Percentiles rank a stretch among this genome's conserved stretches.
Conservation (phyloP, 2,888 invertebrate genomes). For the Rhagonycha fulva region DNA sequence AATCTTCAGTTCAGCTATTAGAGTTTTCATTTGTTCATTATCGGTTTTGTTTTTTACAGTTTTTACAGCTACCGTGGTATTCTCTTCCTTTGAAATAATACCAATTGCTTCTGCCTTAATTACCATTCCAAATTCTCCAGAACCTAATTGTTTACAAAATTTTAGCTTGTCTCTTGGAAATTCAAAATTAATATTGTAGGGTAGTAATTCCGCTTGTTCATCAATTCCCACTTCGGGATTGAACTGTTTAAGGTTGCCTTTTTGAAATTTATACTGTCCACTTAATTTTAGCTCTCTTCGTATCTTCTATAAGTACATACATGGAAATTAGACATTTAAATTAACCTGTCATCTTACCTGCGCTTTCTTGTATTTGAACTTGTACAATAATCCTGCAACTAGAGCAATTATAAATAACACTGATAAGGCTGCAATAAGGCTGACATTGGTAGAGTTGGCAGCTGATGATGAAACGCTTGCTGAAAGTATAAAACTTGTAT, state of each 20-base stretch:
- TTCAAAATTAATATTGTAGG: conserved; percentile 89
- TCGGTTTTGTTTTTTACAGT: conserved; percentile 91
- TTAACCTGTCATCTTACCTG: not conserved
- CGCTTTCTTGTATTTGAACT: conserved; percentile 41
- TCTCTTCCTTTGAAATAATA: conserved; percentile 73
- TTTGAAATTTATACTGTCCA: conserved; percentile 76
- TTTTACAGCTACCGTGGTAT: conserved; percentile 90
- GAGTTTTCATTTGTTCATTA: conserved; percentile 79
- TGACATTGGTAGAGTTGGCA: not conserved
- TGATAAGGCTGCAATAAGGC: not conserved
- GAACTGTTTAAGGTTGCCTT: conserved; percentile 77
- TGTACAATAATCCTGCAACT: not conserved
- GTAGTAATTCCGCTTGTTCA: conserved; percentile 92
- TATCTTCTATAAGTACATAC: conserved; percentile 53
- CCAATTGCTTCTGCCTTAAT: conserved; percentile 84
- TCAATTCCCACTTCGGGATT: conserved; percentile 89
- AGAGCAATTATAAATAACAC: not conserved
- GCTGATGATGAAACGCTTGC: too few species aligned
- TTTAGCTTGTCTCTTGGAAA: conserved; percentile 83
- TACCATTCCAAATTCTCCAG: conserved; percentile 94
- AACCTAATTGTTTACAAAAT: conserved; percentile 85
- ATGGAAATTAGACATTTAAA: too few species aligned
- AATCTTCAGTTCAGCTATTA: conserved; percentile 92
- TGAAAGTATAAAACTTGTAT: too few species aligned
- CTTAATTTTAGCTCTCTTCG: conserved; percentile 71